These are phyloP conservation scores for Hemithea aestivaria DNA, from an alignment of 2,888 invertebrate species.

Conservation along the genomic window DNA sequence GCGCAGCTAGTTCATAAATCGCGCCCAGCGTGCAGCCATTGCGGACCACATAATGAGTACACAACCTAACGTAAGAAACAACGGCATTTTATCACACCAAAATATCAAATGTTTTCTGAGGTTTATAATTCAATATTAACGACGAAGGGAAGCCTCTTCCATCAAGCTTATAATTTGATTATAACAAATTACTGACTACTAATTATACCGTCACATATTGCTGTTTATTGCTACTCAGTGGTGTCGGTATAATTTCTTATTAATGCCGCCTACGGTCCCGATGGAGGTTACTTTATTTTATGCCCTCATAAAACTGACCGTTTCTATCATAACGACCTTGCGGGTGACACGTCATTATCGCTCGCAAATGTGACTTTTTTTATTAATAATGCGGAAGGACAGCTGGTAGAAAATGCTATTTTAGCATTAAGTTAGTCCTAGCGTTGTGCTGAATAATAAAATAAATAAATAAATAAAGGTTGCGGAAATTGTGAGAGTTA, in stretches of 20 bases:
- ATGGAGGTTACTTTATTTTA: slow-evolving; percentile 47
- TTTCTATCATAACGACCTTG: slow-evolving; percentile 39
- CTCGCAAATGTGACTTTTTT: slow-evolving; percentile 8
- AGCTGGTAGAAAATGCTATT: no score
- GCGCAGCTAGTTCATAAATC: no score
- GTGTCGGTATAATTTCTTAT: slow-evolving; percentile 31
- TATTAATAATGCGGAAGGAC: slow-evolving; percentile 1
- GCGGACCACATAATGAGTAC: no score
- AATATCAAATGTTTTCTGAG: no score
- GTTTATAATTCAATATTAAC: no score
- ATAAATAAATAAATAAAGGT: no score
- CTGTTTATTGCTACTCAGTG: slow-evolving; percentile 24
- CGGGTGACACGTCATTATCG: slow-evolving; percentile 15
- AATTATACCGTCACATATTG: slow-evolving; percentile 22
- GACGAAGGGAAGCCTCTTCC: not conserved
- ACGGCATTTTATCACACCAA: no score
- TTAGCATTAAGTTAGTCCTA: no score
- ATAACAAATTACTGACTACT: slow-evolving; percentile 16
- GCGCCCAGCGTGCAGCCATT: no score
- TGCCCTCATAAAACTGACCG: slow-evolving; percentile 51
- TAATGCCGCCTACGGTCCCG: slow-evolving; percentile 35
- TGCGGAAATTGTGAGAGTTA: no score
- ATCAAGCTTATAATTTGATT: slow-evolving; percentile 5
- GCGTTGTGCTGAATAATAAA: no score
- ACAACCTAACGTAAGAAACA: no score